Evolutionary conservation across 2,797 vertebrate species (phyloP), one percentile per base, ranked within the genome.

Genomic region (Manis crassicaudata): DNA sequence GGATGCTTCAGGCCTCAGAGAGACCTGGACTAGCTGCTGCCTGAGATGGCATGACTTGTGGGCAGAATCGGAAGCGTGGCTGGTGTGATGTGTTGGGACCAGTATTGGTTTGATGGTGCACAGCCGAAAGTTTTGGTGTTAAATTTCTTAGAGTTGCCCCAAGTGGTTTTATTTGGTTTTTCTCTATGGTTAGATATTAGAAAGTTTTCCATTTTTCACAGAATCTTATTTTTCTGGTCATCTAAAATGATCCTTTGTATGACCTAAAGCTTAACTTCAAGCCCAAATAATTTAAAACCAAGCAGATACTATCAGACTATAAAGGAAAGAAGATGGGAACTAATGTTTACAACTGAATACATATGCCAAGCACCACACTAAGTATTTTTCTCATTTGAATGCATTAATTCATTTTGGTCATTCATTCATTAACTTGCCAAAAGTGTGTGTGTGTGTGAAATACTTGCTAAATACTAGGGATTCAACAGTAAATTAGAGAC

Each of bases 141-240:
- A 67, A 37, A 32, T 37, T 93, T 18, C 75, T 54, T 56, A 20
- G 37, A 56, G 21, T 14, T 56, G 9, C 7, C 56, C 13, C 32
- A 60, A 43, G 35, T 46, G 10, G 56, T 80, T 84, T 85, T 32
- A 35, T 75, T 81, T 32, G 40, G 17, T 32, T 84, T 89, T 81
- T 76, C 25, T 58, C 20, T 50, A 1, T 43, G 16, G 17, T 37
- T 84, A 70, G 82, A 32, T 37, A 11, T 77, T 56, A 35, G 40
- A 52, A 79, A 62, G 12, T 68, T 67, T 91, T 62, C 11, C 7
- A 35, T 29, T 87, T 73, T 73, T 35, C 56, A 65, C 9, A 4
- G 60, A 65, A 60, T 18, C 63, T n/a, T 68, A 46, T 58, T 52
- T 93, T 97, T 88, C 70, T 95, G 67, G 60, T 90, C 27, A 87